These are phyloP conservation scores for Rhodophaea formosa DNA, from an alignment of 2,888 invertebrate species.

Conservation along the genomic window DNA sequence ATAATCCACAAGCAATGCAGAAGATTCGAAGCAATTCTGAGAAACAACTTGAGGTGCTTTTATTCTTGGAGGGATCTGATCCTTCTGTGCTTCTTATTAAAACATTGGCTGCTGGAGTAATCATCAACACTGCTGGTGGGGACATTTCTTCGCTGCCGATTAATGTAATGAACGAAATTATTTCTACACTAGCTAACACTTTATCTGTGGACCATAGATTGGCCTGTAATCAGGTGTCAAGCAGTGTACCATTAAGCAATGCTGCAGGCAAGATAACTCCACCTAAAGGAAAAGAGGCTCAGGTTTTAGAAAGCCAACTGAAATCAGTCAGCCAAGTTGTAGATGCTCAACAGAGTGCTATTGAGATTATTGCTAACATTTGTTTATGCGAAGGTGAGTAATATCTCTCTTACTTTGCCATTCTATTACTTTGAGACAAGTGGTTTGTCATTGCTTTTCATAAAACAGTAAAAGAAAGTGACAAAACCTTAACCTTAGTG, in stretches of 20 bases:
- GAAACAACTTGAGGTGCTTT: constrained; percentile 60
- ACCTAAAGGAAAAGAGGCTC: constrained; percentile 61
- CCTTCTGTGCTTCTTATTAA: constrained; percentile 72
- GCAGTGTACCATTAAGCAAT: constrained; percentile 66
- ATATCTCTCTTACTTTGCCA: constrained; percentile 11
- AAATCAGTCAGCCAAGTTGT: constrained; percentile 78
- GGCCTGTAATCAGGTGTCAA: constrained; percentile 72
- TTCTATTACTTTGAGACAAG: too few species aligned
- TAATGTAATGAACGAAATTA: constrained; percentile 71
- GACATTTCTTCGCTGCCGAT: constrained; percentile 62
- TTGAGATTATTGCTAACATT: constrained; percentile 87
- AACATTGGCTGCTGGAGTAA: constrained; percentile 81
- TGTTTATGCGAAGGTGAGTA: constrained; percentile 83
- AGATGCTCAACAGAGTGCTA: constrained; percentile 84
- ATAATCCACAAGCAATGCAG: constrained; percentile 81
- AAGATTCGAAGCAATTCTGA: constrained; percentile 76
- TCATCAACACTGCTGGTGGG: constrained; percentile 76
- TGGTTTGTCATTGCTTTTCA: too few species aligned
- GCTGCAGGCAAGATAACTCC: constrained; percentile 46
- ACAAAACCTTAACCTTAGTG: too few species aligned
- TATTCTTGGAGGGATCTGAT: constrained; percentile 62
- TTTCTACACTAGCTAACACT: constrained; percentile 74
- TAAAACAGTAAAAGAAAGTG: too few species aligned
- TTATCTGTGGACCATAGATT: constrained; percentile 78
- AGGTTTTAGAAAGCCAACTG: constrained; percentile 69